A percentile compares a stretch with the other conserved stretches of the same genome.
These are phyloP conservation scores for Peromyscus attwateri DNA, from an alignment of 2,797 vertebrate species.

Conservation along the genomic window DNA sequence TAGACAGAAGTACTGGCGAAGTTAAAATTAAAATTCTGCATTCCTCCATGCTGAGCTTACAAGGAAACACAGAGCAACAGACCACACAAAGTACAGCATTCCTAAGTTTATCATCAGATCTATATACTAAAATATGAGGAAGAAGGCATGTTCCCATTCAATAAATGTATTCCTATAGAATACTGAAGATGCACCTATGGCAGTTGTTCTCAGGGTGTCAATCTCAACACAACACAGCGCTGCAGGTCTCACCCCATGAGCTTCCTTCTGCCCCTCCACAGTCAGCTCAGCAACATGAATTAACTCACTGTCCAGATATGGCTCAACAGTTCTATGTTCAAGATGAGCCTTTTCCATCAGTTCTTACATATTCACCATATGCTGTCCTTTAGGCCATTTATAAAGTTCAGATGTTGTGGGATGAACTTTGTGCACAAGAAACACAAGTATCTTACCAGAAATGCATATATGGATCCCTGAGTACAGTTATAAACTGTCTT, in stretches of 20 bases:
- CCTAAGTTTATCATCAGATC: not conserved
- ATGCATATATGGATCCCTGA: not conserved
- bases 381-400: not conserved
- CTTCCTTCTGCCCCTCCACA: not conserved
- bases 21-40: not conserved
- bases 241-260: not conserved
- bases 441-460: slow-evolving; percentile 35
- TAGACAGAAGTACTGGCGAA: not conserved
- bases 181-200: not conserved
- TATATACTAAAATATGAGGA: slow-evolving; percentile 35
- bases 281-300: not conserved
- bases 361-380: slow-evolving; percentile 14
- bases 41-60: not conserved
- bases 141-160: not conserved
- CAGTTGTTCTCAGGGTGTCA: not conserved
- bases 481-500: slow-evolving; percentile 23
- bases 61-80: not conserved
- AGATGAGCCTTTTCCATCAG: not conserved
- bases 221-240: not conserved
- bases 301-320: not conserved
- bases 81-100: not conserved
- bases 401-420: slow-evolving; percentile 29
- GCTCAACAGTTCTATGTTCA: not conserved
- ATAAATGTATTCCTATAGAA: not conserved
- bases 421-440: slow-evolving; percentile 23